Conservation (phyloP, 2,888 invertebrate genomes). For the Portevinia maculata region DNA sequence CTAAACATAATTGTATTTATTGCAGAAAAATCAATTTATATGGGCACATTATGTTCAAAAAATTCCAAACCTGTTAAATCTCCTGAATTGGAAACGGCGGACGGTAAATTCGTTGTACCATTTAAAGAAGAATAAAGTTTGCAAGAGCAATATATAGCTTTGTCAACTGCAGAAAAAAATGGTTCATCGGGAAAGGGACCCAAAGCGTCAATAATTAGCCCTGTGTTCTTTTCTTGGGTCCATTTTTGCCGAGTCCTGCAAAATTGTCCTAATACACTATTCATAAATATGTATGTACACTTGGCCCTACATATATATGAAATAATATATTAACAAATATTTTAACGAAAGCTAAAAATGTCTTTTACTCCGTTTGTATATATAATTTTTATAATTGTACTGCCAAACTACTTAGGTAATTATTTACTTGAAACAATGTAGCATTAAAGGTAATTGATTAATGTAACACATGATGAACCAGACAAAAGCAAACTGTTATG, state of each 20-base stretch:
- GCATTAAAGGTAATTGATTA: too few relatives aligned
- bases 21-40: too few relatives aligned
- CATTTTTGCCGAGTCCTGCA: background rate
- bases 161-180: constrained; percentile 77
- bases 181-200: constrained; percentile 80
- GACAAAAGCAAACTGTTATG: too few relatives aligned
- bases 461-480: too few relatives aligned
- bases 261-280: background rate
- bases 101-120: background rate
- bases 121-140: background rate
- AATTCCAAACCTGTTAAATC: constrained; percentile 7
- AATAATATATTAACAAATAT: too few relatives aligned
- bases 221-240: constrained; percentile 16
- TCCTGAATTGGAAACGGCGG: background rate
- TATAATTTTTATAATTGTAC: too few relatives aligned
- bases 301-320: too few relatives aligned
- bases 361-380: too few relatives aligned
- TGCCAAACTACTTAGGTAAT: too few relatives aligned
- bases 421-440: too few relatives aligned
- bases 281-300: background rate
- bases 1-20: background rate
- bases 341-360: too few relatives aligned
- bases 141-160: constrained; percentile 74
- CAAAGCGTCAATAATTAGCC: constrained; percentile 58
- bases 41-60: too few relatives aligned